Evolutionary conservation across 2,113 vertebrate genomes (phyloP).

Genomic region (Gnathonemus echidnorhynchus): DNA sequence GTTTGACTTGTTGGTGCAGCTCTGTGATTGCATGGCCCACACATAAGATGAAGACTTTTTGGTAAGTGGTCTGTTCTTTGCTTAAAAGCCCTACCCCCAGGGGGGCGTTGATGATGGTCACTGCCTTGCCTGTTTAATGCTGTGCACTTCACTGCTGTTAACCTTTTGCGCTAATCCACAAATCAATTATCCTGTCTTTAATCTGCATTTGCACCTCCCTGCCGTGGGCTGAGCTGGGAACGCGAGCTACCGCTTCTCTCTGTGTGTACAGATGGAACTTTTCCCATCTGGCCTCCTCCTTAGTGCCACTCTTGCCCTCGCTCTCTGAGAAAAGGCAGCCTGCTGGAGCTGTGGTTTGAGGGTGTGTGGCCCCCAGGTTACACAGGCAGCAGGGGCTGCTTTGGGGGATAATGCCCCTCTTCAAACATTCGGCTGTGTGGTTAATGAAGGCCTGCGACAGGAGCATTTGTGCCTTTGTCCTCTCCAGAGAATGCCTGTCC

Average conservation of each 20-base stretch:
- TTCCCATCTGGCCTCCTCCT: background rate
- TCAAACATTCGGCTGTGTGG: background rate
- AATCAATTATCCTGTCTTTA: conserved; percentile 6
- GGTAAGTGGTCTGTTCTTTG: background rate
- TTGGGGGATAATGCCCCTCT: background rate
- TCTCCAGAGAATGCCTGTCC: background rate
- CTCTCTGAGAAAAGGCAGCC: background rate
- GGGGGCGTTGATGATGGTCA: background rate
- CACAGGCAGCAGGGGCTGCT: background rate
- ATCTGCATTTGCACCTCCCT: background rate
- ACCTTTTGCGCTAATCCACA: conserved; percentile 9
- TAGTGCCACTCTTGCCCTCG: background rate
- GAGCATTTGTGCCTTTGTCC: conserved; percentile 7
- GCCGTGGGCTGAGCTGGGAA: background rate
- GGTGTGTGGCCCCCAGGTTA: background rate
- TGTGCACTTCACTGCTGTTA: background rate
- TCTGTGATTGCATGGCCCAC: background rate
- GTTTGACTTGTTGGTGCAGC: background rate
- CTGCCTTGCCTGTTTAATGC: background rate
- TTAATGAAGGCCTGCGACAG: background rate
- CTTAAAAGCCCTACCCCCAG: background rate
- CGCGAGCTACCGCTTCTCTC: background rate
- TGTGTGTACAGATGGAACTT: background rate
- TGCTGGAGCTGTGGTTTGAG: background rate
- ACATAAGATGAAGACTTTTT: background rate